These are phyloP conservation scores for Macrotis lagotis DNA, from an alignment of 2,113 vertebrate genomes.

Conservation along the genomic window DNA sequence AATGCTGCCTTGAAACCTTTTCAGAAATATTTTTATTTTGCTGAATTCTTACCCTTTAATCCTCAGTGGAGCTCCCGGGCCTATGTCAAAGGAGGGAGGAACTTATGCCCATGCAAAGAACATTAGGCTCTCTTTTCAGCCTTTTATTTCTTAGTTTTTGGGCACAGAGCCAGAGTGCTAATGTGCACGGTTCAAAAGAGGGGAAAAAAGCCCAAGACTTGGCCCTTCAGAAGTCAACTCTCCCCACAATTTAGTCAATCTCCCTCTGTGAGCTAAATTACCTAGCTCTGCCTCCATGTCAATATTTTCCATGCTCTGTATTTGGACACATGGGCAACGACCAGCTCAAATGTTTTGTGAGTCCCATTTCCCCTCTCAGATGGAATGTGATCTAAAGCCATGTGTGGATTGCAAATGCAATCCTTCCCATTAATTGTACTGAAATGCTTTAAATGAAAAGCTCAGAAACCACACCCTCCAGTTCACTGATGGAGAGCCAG, in stretches of 20 bases:
- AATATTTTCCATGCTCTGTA: slow-evolving; percentile 28
- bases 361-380: slow-evolving; percentile 6
- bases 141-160: slow-evolving; percentile 58
- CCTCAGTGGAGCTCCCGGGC: slow-evolving; percentile 37
- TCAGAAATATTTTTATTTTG: slow-evolving; percentile 45
- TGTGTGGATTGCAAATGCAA: slow-evolving; percentile 27
- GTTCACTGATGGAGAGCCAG: background rate
- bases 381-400: slow-evolving; percentile 41
- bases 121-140: slow-evolving; percentile 26
- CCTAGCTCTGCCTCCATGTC: background rate
- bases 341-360: slow-evolving; percentile 23
- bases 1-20: slow-evolving; percentile 61
- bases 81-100: slow-evolving; percentile 65
- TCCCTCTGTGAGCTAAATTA: slow-evolving; percentile 29
- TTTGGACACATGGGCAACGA: slow-evolving; percentile 30
- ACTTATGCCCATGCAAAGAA: background rate
- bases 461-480: slow-evolving; percentile 8
- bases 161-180: slow-evolving; percentile 66
- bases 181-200: slow-evolving; percentile 45
- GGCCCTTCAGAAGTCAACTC: background rate
- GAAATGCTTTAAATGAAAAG: slow-evolving; percentile 21
- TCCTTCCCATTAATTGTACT: slow-evolving; percentile 39
- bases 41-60: slow-evolving; percentile 62
- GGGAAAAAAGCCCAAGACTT: slow-evolving; percentile 5
- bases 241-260: slow-evolving; percentile 14